Evolutionary conservation across 1,140 invertebrate genomes (phyloP).

Genomic region (Eulimnadia texana): DNA sequence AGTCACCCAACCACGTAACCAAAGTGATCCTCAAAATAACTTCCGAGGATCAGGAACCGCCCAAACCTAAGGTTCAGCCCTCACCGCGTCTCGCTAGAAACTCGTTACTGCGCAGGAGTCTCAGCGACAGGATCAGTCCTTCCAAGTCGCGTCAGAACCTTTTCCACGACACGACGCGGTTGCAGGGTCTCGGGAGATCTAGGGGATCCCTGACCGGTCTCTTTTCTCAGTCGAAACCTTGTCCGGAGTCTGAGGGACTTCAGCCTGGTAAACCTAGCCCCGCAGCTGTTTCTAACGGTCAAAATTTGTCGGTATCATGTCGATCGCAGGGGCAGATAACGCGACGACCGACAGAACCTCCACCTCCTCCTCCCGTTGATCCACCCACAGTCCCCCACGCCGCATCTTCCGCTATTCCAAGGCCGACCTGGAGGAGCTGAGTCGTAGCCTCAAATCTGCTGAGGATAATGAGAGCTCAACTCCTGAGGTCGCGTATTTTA

Average conservation of each 20-base stretch:
- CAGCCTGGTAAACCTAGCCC: too few relatives aligned
- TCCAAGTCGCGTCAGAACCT: background rate
- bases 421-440: constrained; percentile 1
- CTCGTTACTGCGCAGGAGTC: constrained; percentile 9
- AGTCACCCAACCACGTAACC: background rate
- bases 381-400: background rate
- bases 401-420: constrained; percentile 12
- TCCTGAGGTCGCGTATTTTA: constrained; percentile 6
- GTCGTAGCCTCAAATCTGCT: background rate
- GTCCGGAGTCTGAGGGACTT: too few relatives aligned
- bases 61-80: background rate
- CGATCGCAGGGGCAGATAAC: background rate
- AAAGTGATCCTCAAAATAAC: constrained; percentile 9
- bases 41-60: background rate
- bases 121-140: constrained; percentile 7
- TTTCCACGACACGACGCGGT: constrained; percentile 13
- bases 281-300: too few relatives aligned
- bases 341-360: constrained; percentile 9
- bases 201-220: background rate
- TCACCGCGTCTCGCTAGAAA: background rate
- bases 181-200: background rate
- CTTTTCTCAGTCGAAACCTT: background rate
- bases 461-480: background rate
- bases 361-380: constrained; percentile 6
- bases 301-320: background rate